These are phyloP conservation scores for Ferrisia virgata DNA, from an alignment of 2,888 invertebrate genomes.

Conservation along the genomic window DNA sequence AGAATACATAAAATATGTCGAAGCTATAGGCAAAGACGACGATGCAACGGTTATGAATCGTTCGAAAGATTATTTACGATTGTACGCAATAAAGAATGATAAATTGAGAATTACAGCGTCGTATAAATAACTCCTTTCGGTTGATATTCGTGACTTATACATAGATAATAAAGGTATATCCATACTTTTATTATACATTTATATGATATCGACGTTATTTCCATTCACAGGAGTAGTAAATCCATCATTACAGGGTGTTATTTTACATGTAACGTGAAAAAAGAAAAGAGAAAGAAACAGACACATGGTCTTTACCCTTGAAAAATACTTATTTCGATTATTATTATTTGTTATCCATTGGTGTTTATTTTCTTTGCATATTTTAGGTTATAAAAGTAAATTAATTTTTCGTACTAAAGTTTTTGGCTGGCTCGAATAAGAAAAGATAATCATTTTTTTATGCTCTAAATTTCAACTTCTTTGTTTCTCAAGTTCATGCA, in stretches of 20 bases:
- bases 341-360: not conserved
- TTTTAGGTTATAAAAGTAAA: not conserved
- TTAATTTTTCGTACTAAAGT: not conserved
- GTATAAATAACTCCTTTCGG: not conserved
- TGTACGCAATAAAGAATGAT: not conserved
- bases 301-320: too few species aligned
- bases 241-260: not conserved
- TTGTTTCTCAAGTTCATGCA: not conserved
- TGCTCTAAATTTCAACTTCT: not conserved
- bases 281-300: not conserved
- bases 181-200: not conserved
- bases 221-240: not conserved
- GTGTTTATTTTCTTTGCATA: not conserved
- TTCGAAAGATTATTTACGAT: constrained; percentile 6
- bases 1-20: too few species aligned
- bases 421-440: not conserved
- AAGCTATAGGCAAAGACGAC: too few species aligned
- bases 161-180: not conserved
- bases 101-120: not conserved
- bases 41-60: too few species aligned
- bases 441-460: not conserved
- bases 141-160: not conserved
- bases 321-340: not conserved
- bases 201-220: not conserved
- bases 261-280: not conserved